Evolutionary conservation across 2,888 invertebrate species (phyloP).

Genomic region (Tolmerus cingulatus): DNA sequence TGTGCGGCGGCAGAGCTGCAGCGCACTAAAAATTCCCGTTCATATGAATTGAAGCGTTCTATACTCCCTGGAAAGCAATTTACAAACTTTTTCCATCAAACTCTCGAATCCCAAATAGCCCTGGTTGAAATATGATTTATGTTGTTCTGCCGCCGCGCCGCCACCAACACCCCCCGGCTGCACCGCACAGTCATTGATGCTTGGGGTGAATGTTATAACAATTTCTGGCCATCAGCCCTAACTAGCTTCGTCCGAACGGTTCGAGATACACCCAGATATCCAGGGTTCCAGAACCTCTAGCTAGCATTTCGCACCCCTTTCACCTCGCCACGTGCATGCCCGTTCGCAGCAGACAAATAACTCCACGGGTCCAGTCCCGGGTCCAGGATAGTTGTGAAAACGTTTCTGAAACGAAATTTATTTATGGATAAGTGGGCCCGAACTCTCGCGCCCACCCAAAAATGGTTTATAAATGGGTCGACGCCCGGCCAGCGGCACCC

Average conservation of each 20-base stretch:
- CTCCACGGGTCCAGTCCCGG: not conserved
- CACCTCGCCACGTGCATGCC: not conserved
- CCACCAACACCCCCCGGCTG: not conserved
- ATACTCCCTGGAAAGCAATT: conserved; percentile 41
- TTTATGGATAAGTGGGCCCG: conserved; percentile 16
- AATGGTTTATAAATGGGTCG: conserved; percentile 23
- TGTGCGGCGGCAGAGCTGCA: conserved; percentile 1
- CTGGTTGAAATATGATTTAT: conserved; percentile 41
- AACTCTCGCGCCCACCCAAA: conserved; percentile 25
- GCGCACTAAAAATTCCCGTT: conserved; percentile 36
- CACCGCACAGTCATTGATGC: conserved; percentile 28
- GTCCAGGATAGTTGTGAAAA: not conserved
- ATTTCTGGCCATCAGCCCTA: conserved; percentile 32
- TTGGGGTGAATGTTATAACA: conserved; percentile 36
- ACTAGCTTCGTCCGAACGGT: conserved; percentile 7
- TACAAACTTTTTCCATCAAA: conserved; percentile 44
- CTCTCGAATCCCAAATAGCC: conserved; percentile 37
- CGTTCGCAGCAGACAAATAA: conserved; percentile 33
- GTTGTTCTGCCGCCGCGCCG: conserved; percentile 22
- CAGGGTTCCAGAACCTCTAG: not conserved
- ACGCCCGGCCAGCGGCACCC: not conserved
- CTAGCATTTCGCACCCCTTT: not conserved
- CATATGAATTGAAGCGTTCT: conserved; percentile 33
- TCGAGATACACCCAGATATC: not conserved
- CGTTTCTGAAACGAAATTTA: conserved; percentile 24